Conservation (phyloP, 2,113 vertebrate species). For the Globicephala melas region DNA sequence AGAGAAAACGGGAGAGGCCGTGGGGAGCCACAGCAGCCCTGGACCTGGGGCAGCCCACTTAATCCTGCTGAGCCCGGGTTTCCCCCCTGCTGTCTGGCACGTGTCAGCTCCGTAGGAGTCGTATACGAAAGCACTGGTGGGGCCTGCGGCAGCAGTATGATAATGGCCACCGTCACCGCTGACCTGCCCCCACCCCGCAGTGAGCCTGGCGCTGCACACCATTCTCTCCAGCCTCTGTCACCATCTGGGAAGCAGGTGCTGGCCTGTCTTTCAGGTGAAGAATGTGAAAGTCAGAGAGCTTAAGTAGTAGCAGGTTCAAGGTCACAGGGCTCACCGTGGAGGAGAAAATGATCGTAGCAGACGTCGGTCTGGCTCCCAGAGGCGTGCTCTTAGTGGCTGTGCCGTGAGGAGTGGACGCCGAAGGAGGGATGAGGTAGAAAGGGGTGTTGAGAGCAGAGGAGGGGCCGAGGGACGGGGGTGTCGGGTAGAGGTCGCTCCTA, state of each 20-base stretch:
- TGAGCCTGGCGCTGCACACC: neutral
- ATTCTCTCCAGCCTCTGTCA: neutral
- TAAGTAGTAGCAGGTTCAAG: neutral
- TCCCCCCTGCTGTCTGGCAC: neutral
- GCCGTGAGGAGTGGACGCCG: fast-evolving
- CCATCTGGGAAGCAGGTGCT: neutral
- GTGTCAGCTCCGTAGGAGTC: fast-evolving
- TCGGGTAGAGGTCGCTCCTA: neutral
- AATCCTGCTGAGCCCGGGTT: fast-evolving
- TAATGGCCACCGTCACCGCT: fast-evolving
- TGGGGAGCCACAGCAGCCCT: neutral
- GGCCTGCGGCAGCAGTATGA: neutral
- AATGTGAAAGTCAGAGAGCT: neutral
- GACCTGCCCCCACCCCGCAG: neutral
- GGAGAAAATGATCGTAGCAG: fast-evolving
- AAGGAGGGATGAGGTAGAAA: neutral
- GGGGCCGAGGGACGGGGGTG: neutral
- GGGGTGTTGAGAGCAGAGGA: neutral
- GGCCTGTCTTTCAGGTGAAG: neutral
- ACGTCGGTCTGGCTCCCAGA: neutral
- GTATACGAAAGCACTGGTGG: fast-evolving
- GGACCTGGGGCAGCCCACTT: neutral
- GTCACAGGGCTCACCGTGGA: neutral
- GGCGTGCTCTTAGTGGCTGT: fast-evolving
- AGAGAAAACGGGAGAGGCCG: fast-evolving